Evolutionary conservation across 2,113 vertebrate species (phyloP), one percentile per base, ranked within the genome.

Genomic region (Labeo catla): DNA sequence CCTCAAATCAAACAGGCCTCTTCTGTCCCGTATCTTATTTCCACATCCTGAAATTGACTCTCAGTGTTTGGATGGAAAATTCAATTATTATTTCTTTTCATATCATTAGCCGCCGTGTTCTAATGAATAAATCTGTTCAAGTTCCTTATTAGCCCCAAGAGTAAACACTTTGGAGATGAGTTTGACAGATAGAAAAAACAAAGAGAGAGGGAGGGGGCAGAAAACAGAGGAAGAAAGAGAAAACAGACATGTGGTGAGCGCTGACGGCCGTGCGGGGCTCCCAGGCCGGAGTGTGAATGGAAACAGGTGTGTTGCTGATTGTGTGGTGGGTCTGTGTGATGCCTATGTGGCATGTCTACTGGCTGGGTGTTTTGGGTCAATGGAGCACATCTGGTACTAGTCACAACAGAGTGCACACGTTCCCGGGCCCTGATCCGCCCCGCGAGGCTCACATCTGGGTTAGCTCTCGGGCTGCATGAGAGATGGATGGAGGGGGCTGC

Each of bases 311-410:
- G 89, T 85, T 74, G 91, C 90, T 95, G 95, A 94, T 95, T 95
- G 94, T 94, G 95, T 84, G 94, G 95, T 95, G 94, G 95, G 95
- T 95, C 94, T 93, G 91, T 93, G 93, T 94, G 94, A 94, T 92
- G 91, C 87, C 94, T 92, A 93, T 95, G 93, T 95, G 94, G 94
- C 93, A 93, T 96, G 93, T 96, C 95, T 94, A 94, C 94, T 94
- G 94, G 93, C 93, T 93, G 94, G 94, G 94, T 95, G 95, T 95
- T 96, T 93, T 95, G 94, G 95, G 95, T 95, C 95, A 96, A 93
- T 95, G 95, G 95, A 94, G 94, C 95, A 96, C 95, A 96, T 96
- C 95, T 96, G 95, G 95, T 95, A 94, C 93, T 93, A 94, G 95
- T 96, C 95, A 95, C 95, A 95, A 94, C 94, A 95, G 94, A 95